phyloP scores from a whole-genome alignment of 2,113 vertebrate genomes.

The Tetrax tetrax region DNA sequence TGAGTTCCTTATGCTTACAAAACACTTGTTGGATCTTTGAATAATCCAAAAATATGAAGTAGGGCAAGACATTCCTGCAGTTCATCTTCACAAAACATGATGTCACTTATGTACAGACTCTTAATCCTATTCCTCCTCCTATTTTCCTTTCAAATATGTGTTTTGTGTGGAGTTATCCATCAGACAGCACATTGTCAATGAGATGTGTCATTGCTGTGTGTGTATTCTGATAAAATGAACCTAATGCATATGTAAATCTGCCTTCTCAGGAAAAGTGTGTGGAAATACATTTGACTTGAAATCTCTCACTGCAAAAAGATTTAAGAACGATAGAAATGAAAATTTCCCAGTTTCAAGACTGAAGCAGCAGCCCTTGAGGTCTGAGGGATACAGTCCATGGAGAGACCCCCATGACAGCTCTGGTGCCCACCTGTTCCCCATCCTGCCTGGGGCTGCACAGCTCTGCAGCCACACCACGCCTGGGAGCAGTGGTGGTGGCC shows the following conservation, averaged over 20 bases:
- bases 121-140: slow-evolving; percentile 71
- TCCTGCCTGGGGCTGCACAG: accelerated
- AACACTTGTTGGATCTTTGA: slow-evolving; percentile 40
- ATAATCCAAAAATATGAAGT: slow-evolving; percentile 28
- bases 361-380: not conserved
- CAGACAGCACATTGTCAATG: slow-evolving; percentile 70
- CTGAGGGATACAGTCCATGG: not conserved
- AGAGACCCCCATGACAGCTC: accelerated
- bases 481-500: accelerated
- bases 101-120: slow-evolving; percentile 12
- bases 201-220: slow-evolving; percentile 71
- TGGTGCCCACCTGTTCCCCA: not conserved
- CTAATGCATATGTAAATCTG: slow-evolving; percentile 77
- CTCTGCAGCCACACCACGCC: accelerated
- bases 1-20: not conserved
- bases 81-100: slow-evolving; percentile 32
- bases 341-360: slow-evolving; percentile 13
- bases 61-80: slow-evolving; percentile 3
- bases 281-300: slow-evolving; percentile 69
- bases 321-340: slow-evolving; percentile 43
- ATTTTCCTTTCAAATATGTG: slow-evolving; percentile 63
- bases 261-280: slow-evolving; percentile 67
- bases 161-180: slow-evolving; percentile 71
- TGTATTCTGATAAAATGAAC: slow-evolving; percentile 71
- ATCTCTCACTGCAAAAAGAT: slow-evolving; percentile 54